Evolutionary conservation across 2,888 invertebrate genomes (phyloP).

Genomic region (Athetis lepigone): DNA sequence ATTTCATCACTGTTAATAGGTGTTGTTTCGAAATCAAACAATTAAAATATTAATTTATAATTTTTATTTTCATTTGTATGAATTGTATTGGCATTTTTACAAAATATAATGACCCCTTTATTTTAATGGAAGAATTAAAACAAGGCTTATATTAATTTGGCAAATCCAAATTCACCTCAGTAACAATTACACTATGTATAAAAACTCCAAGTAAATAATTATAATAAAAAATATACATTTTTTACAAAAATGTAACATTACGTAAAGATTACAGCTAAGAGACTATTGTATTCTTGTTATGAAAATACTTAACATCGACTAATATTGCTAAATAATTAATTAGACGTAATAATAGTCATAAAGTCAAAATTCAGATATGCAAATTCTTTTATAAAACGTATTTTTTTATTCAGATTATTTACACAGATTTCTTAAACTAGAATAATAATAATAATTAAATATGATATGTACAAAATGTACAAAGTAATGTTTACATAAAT

Average conservation of each 20-base stretch:
- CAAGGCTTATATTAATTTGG: constrained; percentile 88
- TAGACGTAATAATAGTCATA: constrained; percentile 74
- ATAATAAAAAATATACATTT: constrained; percentile 89
- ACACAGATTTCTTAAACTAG: constrained; percentile 73
- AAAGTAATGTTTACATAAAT: constrained; percentile 70
- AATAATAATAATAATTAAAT: constrained; percentile 76
- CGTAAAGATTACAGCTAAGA: constrained; percentile 75
- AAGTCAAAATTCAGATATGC: constrained; percentile 83
- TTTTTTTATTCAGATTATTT: constrained; percentile 84
- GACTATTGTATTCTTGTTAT: constrained; percentile 79
- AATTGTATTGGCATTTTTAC: constrained; percentile 88
- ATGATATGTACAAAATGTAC: constrained; percentile 85
- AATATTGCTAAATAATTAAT: constrained; percentile 81
- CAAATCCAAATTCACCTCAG: constrained; percentile 87
- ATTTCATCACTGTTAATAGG: background rate
- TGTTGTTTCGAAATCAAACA: constrained; percentile 74
- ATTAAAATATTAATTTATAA: constrained; percentile 82
- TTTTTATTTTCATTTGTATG: constrained; percentile 89
- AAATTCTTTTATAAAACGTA: constrained; percentile 75
- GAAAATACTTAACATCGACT: constrained; percentile 84
- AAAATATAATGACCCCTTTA: constrained; percentile 87
- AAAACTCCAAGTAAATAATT: constrained; percentile 84
- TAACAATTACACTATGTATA: constrained; percentile 84
- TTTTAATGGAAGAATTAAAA: constrained; percentile 88
- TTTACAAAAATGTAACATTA: constrained; percentile 87